These are phyloP conservation scores for Nasonia longicornis DNA, from an alignment of 1,140 invertebrate genomes.

Conservation along the genomic window DNA sequence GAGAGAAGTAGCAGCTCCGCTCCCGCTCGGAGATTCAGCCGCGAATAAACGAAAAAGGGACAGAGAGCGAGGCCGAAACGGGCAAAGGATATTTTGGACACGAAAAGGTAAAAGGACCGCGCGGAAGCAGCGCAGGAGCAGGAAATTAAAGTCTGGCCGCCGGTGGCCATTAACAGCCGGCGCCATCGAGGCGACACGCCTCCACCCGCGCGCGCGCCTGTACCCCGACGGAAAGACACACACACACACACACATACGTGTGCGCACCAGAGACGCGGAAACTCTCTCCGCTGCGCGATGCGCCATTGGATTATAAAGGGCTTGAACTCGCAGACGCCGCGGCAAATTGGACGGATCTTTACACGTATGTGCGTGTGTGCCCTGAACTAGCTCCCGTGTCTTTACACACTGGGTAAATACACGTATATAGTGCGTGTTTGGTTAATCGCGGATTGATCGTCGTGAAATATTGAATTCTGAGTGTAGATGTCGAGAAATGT, in stretches of 20 bases:
- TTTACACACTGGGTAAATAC: not conserved
- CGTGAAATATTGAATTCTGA: too few species aligned
- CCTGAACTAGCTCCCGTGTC: not conserved
- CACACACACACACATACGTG: conserved; percentile 49
- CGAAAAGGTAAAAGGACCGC: conserved; percentile 65
- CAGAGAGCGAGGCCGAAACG: conserved; percentile 15
- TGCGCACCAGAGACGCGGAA: not conserved
- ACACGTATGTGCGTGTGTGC: not conserved
- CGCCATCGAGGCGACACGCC: conserved; percentile 71
- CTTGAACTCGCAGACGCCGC: not conserved
- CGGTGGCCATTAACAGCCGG: conserved; percentile 69
- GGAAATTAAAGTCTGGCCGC: conserved; percentile 71
- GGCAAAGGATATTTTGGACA: conserved; percentile 59
- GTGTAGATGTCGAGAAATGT: too few species aligned
- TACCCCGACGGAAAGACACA: conserved; percentile 57
- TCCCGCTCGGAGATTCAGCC: conserved; percentile 31
- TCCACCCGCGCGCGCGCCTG: conserved; percentile 53
- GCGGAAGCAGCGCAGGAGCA: conserved; percentile 60
- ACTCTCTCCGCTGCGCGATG: not conserved
- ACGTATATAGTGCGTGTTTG: not conserved
- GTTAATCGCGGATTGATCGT: too few species aligned
- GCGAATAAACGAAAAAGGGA: conserved; percentile 40
- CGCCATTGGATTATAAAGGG: conserved; percentile 9
- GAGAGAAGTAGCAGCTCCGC: not conserved
- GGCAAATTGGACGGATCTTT: conserved; percentile 32